A percentile compares a stretch with the other conserved stretches of the same genome.
Conservation (phyloP, 2,888 invertebrate species). For the Eulithis testata region DNA sequence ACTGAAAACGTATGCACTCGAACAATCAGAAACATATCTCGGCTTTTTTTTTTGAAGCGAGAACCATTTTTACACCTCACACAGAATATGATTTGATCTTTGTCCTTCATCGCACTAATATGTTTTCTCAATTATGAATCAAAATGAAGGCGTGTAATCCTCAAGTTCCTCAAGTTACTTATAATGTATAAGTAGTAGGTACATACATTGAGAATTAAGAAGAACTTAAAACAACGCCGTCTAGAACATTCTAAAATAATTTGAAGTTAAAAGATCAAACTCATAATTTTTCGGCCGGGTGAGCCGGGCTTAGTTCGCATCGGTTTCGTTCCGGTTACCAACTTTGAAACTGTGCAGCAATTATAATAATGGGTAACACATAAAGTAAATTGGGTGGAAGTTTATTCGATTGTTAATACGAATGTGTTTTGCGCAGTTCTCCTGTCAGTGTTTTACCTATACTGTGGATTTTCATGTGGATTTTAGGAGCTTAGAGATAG, state of each 20-base stretch:
- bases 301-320: conserved; percentile 56
- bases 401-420: conserved; percentile 67
- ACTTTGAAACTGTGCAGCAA: conserved; percentile 70
- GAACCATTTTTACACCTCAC: not conserved
- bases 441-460: conserved; percentile 51
- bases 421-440: conserved; percentile 58
- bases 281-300: conserved; percentile 56
- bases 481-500: too few relatives aligned
- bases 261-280: conserved; percentile 53
- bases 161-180: not conserved
- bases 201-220: not conserved
- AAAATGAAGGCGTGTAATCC: not conserved
- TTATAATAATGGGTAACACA: conserved; percentile 76
- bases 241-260: conserved; percentile 28
- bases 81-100: not conserved
- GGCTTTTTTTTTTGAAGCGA: conserved; percentile 1
- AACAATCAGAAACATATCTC: conserved; percentile 3
- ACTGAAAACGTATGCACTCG: conserved; percentile 3
- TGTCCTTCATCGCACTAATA: not conserved
- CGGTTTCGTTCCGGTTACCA: conserved; percentile 51
- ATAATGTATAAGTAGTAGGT: too few relatives aligned
- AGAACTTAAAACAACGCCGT: not conserved
- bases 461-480: conserved; percentile 50
- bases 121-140: not conserved
- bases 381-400: conserved; percentile 74